phyloP scores from a whole-genome alignment of 2,888 invertebrate genomes.

The Sinopyrophorus schimmeli region DNA sequence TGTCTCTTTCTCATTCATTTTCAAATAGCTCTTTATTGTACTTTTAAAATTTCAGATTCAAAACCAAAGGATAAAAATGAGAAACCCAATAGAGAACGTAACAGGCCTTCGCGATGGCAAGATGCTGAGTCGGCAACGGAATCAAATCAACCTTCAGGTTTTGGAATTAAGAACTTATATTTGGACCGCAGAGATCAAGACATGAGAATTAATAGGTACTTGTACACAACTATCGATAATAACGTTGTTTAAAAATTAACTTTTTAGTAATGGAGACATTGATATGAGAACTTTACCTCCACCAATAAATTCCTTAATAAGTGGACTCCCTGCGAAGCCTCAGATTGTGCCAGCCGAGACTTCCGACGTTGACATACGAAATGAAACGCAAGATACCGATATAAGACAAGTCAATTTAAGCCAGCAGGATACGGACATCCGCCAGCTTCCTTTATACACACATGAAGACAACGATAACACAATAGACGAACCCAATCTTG shows the following conservation, averaged over 20 bases:
- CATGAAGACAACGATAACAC: conserved; percentile 29
- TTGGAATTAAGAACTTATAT: conserved; percentile 44
- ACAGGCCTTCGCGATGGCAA: conserved; percentile 53
- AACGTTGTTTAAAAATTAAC: neutral
- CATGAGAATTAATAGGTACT: conserved; percentile 50
- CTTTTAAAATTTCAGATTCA: neutral
- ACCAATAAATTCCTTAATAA: conserved; percentile 27
- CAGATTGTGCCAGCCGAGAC: neutral
- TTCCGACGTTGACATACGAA: conserved; percentile 42
- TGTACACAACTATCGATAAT: neutral
- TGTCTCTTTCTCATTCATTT: neutral
- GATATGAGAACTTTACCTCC: conserved; percentile 54
- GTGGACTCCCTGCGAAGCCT: conserved; percentile 8
- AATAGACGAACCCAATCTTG: conserved; percentile 34
- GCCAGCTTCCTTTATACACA: conserved; percentile 54
- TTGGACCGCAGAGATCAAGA: conserved; percentile 50
- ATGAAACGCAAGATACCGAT: conserved; percentile 22
- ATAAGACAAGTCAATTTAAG: conserved; percentile 18
- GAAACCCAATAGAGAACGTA: conserved; percentile 39
- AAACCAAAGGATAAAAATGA: conserved; percentile 39
- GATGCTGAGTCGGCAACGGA: conserved; percentile 47
- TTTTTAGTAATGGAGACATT: conserved; percentile 52
- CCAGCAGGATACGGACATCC: conserved; percentile 55
- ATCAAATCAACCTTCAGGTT: no score
- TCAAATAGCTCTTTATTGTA: neutral